Percentiles rank a stretch among this genome's conserved stretches.
phyloP scores from a whole-genome alignment of 1,140 invertebrate genomes.

The Ips nitidus region DNA sequence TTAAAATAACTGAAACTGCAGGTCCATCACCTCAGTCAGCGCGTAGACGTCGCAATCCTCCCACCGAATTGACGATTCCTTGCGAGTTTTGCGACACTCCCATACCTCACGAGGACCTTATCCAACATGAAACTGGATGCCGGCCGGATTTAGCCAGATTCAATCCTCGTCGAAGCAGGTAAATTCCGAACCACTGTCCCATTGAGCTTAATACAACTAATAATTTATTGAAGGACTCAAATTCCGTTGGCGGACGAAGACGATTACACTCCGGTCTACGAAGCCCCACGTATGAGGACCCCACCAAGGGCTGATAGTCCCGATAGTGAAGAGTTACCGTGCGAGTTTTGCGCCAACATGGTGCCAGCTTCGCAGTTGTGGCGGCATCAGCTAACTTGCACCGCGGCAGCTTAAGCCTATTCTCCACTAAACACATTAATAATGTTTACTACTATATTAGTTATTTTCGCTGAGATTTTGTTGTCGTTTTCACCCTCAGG shows the following conservation, averaged over 20 bases:
- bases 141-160: slow-evolving; percentile 44
- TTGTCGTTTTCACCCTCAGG: too few species aligned
- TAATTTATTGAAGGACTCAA: slow-evolving; percentile 1
- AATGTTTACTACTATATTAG: too few species aligned
- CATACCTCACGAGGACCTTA: slow-evolving; percentile 48
- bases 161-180: slow-evolving; percentile 42
- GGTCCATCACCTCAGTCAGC: slow-evolving; percentile 46
- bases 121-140: slow-evolving; percentile 48
- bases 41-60: slow-evolving; percentile 45
- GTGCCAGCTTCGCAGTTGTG: slow-evolving; percentile 51
- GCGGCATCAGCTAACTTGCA: slow-evolving; percentile 51
- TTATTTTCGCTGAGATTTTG: too few species aligned
- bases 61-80: slow-evolving; percentile 48
- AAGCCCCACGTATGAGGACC: slow-evolving; percentile 37
- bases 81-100: slow-evolving; percentile 49
- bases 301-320: slow-evolving; percentile 31
- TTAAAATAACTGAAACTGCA: slow-evolving; percentile 5
- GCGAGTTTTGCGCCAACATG: slow-evolving; percentile 53
- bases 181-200: background rate
- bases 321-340: slow-evolving; percentile 51
- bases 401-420: slow-evolving; percentile 19
- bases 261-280: slow-evolving; percentile 41
- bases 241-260: slow-evolving; percentile 31
- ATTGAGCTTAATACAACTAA: slow-evolving; percentile 1
- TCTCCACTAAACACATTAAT: too few species aligned